Evolutionary conservation across 2,888 invertebrate genomes (phyloP), one percentile per base, ranked within the genome.

Genomic region (Aporophyla lueneburgensis): DNA sequence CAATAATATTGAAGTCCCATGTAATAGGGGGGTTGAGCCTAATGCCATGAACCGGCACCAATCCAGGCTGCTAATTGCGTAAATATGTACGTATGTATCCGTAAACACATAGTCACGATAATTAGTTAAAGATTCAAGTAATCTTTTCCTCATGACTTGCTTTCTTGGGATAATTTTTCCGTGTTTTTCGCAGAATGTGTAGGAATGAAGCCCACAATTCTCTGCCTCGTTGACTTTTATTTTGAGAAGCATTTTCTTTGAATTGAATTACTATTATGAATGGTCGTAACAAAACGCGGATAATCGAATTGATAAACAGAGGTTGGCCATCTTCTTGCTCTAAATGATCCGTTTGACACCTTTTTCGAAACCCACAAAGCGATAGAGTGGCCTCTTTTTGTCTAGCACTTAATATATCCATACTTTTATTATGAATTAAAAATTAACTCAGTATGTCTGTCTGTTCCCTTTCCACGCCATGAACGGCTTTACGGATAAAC

Each of bases 91-190:
- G 40, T 14, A 51, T 21, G 2, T 51, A 19, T 10, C 16, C 27
- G 49, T 33, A 56, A 77, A 79, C 24, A 79, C 27, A 61, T n/a
- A 53, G 46, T 49, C 61, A 74, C 43, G 59, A 40, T 58, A 40
- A 12, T 73, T 14, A 33, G 27, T 27, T 61, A 19, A 33, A 53
- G 40, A 59, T 58, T 67, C 16, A 24, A 24, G 53, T 40, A 63
- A 82, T 59, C 14, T 51, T 71, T 84, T 82, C 81, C 80, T 84
- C 68, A 65, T 69, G 56, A 27, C n/a, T 68, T 24, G 46, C 21
- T 71, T 68, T 79, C 62, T 67, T 58, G 58, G 12, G 10, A 67
- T 27, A 51, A n/a, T 6, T n/a, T 77, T 66, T 72, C 59, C 61
- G 33, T 72, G 43, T 24, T 62, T 61, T 81, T 68, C 76, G 54